Evolutionary conservation across 2,797 vertebrate species (phyloP), one percentile per base, ranked within the genome.

Genomic region (Scomberomorus guttatus): DNA sequence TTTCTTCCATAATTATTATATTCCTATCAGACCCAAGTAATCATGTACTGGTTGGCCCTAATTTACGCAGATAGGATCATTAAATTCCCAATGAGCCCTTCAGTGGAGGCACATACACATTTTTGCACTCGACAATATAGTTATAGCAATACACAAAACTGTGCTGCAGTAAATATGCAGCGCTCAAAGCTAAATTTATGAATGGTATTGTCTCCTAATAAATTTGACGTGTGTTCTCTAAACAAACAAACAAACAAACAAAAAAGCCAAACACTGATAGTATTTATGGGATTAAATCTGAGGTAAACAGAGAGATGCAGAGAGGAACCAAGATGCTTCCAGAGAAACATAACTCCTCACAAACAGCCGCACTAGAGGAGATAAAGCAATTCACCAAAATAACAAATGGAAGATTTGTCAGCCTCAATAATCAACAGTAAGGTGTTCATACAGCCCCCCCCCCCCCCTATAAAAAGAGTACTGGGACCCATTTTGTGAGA

Each of bases 401-500:
- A 63, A 78, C 73, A 88, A 82, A 69, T 73, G 54, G 51, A 79
- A 61, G 42, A 77, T 76, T 75, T 68, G 64, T 80, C 59, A 63
- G 63, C 39, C 17, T 54, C 65, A 61, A n/a, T 34, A 74, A 63
- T 83, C 60, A 32, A 46, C 44, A 55, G 24, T n/a, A 61, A 86
- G 80, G 82, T 75, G 80, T 77, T 81, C 42, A 55, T 79, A 54
- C 25, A 24, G 70, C 59, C 64, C 27, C 68, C 75, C 59, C 63
- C 63, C n/a, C 32, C 32, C 10, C 22, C 72, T 62, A 80, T 92
- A 80, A 85, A 80, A 88, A 69, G 74, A 84, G 80, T 89, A 79
- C 78, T 46, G 88, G 81, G 80, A 89, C 75, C 80, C 78, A 82
- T 93, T 95, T 90, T 73, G 68, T 77, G 59, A 88, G 86, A 92